Evolutionary conservation across 2,113 vertebrate species (phyloP), one percentile per base, ranked within the genome.

Genomic region (Shinisaurus crocodilurus): DNA sequence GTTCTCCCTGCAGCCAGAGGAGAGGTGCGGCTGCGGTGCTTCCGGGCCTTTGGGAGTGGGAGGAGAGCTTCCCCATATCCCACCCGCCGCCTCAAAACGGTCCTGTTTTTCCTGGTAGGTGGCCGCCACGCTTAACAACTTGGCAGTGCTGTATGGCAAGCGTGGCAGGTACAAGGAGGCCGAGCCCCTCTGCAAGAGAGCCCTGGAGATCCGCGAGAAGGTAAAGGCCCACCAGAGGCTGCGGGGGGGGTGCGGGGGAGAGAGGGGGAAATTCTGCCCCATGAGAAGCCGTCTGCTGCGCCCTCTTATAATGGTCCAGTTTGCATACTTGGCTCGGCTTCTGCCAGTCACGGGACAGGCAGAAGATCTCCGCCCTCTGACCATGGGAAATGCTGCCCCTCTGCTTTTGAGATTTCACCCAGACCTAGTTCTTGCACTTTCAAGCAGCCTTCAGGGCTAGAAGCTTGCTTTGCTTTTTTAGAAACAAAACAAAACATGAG

Each of bases 151-250:
- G 85, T 99, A 98, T 1, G 98, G 98, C 65, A 98, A 98, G 93
- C 96, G 98, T 7, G 98, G 98, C 12, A 98, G 97, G 40, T 98
- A 98, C 94, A 97, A 96, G 50, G 98, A 99, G 92, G 98, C 98
- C 0, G 98, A 98, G 94, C 98, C 98, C 0, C 96, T 99, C 43
- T 99, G 98, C 97, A 98, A 98, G 94, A 96, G 98, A 60, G 98
- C 98, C 50, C 92, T 99, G 95, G 98, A 98, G 95, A 99, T 99
- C 96, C 97, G 98, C 1, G 98, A 99, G 95, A 98, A 98, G 96
- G 98, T 98, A 86, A 43, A 92, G 65, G 15, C 34, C 1, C 18
- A 9, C 1, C 20, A 1, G 43, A 8, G 9, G 43, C 5, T 43
- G 15, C 5, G 10, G 50, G 50, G 12, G 50, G 50, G 50, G 5